Evolutionary conservation across 2,888 invertebrate species (phyloP).

Genomic region (Achlya flavicornis): DNA sequence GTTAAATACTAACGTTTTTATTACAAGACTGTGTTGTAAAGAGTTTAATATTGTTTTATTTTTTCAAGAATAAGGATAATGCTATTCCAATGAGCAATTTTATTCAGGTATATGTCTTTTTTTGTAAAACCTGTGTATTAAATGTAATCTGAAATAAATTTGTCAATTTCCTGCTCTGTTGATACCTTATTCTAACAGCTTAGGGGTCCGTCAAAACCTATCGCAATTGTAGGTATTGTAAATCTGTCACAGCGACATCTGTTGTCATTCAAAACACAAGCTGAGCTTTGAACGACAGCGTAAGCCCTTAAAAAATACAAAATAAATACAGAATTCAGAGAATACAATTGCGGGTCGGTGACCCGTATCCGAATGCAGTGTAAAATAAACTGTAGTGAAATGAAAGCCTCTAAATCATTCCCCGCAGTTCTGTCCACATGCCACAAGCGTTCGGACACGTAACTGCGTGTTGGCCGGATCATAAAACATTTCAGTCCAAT

Average conservation of each 20-base stretch:
- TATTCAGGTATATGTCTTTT: background rate
- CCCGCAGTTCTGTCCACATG: conserved; percentile 71
- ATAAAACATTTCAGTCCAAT: conserved; percentile 66
- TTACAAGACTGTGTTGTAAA: background rate
- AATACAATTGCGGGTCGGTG: conserved; percentile 24
- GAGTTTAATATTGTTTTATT: background rate
- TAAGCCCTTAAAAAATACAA: background rate
- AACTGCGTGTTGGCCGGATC: conserved; percentile 59
- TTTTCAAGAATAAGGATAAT: background rate
- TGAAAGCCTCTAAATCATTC: conserved; percentile 73
- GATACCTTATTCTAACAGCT: background rate
- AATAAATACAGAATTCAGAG: conserved; percentile 12
- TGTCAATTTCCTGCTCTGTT: background rate
- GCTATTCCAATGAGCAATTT: background rate
- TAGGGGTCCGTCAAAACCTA: background rate
- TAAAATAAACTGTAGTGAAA: conserved; percentile 66
- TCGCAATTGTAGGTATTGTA: background rate
- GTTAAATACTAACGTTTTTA: background rate
- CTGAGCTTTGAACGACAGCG: too few species aligned
- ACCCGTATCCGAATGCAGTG: conserved; percentile 36
- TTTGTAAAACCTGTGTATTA: too few species aligned
- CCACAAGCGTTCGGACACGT: conserved; percentile 58
- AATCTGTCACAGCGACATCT: background rate
- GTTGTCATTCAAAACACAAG: conserved; percentile 2
- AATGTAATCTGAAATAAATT: too few species aligned